Base-by-base conservation (phyloP, 1,140 invertebrate species). In the Drosophila biarmipes region DNA sequence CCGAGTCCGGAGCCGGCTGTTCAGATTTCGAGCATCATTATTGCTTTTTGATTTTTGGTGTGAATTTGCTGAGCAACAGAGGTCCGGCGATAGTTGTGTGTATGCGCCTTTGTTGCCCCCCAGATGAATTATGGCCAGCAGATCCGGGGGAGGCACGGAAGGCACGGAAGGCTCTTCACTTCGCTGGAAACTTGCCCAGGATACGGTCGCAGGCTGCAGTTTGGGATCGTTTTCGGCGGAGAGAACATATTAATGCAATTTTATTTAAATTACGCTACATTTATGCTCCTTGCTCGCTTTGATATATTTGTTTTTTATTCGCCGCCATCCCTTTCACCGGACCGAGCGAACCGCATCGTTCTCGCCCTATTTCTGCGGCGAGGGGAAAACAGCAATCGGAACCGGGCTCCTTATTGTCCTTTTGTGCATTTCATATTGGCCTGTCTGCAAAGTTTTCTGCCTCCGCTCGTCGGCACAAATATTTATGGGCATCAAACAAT, bases 41-140 rank as follows among this genome's bases (percentile, higher is more conserved):
- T 86, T 86, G 81, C 81, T 86, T 86, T 86, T 86, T 86, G 81
- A 86, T 86, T 86, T 86, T 86, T 86, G 59, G 81, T 86, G 81
- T 77, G 77, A 86, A 86, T 78, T 86, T 86, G 78, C 55, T 54
- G 59, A 64, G 63, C 71, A 74, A 63, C 58, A 73, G 46, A 57
- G 64, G 62, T 66, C 57, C 62, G 34, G 67, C 55, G 12, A 49
- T 49, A 49, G 46, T 49, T 62, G 48, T 45, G 52, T 62, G 54
- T 68, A 35, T 64, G 56, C 27, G 46, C 31, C 15, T 15, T 17
- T 31, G 46, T 31, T 49, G 46, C 21, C 38, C 11, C 24, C 34
- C 54, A 67, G 71, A 80, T 80, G 81, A 85, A 57, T 86, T 85
- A 85, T 85, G 81, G 58, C 58, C 77, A n/a, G 56, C 43, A 51